Conservation (phyloP, 2,888 invertebrate species). For the Himalopsyche kuldschensis region DNA sequence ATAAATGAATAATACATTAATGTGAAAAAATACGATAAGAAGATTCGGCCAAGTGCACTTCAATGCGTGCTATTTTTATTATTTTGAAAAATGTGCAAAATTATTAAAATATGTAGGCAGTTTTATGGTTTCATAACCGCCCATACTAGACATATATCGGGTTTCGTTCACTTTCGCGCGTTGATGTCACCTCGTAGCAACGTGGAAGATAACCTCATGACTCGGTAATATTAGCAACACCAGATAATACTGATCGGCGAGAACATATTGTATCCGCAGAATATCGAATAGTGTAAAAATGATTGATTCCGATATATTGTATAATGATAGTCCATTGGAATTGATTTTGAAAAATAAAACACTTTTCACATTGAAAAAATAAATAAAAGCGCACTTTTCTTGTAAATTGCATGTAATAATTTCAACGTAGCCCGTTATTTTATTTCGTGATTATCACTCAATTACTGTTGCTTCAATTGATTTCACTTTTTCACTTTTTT, state of each 20-base stretch:
- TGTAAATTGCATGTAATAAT: not conserved
- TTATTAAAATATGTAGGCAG: not conserved
- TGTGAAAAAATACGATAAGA: not conserved
- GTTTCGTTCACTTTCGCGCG: not conserved
- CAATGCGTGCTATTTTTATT: too few species aligned
- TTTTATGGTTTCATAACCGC: not conserved
- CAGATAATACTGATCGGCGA: not conserved
- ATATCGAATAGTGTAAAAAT: not conserved
- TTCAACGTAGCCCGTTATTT: not conserved
- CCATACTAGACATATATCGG: not conserved
- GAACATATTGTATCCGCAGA: not conserved
- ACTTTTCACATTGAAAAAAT: not conserved
- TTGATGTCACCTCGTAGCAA: not conserved
- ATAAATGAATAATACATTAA: not conserved
- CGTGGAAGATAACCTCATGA: not conserved
- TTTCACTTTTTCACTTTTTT: not conserved
- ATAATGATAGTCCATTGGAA: not conserved
- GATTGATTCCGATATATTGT: not conserved
- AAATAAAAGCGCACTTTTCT: not conserved
- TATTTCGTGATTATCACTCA: not conserved
- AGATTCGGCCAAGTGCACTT: too few species aligned
- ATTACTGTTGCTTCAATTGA: not conserved
- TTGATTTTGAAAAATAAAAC: not conserved
- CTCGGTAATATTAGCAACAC: not conserved
- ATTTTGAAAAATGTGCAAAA: not conserved